Percentiles rank a stretch among this genome's conserved stretches.
Conservation (phyloP, 2,888 invertebrate genomes). For the Lasioglossum morio region DNA sequence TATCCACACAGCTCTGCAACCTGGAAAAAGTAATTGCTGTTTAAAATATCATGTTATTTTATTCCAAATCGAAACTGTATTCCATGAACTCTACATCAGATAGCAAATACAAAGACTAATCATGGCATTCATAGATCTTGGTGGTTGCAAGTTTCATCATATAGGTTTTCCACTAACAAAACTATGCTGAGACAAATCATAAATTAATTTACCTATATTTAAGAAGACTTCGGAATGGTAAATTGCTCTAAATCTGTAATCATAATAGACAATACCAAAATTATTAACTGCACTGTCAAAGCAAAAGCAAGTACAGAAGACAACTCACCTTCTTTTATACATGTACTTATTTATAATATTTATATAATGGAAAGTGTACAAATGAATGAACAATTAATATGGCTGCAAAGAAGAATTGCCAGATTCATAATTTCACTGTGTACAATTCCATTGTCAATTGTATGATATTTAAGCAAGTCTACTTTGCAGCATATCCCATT, state of each 20-base stretch:
- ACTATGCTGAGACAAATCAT: background rate
- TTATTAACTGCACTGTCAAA: background rate
- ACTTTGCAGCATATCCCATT: constrained; percentile 35
- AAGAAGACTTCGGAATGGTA: background rate
- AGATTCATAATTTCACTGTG: background rate
- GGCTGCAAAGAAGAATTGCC: constrained; percentile 39
- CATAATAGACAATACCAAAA: background rate
- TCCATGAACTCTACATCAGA: constrained; percentile 33
- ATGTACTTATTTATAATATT: background rate
- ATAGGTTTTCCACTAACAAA: background rate
- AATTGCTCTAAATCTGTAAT: constrained; percentile 15
- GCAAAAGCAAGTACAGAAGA: background rate
- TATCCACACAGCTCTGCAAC: background rate
- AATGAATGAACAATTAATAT: constrained; percentile 27
- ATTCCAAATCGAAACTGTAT: background rate
- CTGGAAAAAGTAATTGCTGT: background rate
- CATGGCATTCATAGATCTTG: constrained; percentile 67
- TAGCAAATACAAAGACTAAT: constrained; percentile 69
- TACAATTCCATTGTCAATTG: background rate
- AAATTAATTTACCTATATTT: constrained; percentile 12
- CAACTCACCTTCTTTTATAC: constrained; percentile 29
- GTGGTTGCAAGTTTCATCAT: constrained; percentile 35
- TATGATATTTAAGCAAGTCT: constrained; percentile 35
- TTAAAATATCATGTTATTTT: background rate
- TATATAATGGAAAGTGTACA: background rate